Evolutionary conservation across 2,888 invertebrate genomes (phyloP).

Genomic region (Metacarcinus magister): DNA sequence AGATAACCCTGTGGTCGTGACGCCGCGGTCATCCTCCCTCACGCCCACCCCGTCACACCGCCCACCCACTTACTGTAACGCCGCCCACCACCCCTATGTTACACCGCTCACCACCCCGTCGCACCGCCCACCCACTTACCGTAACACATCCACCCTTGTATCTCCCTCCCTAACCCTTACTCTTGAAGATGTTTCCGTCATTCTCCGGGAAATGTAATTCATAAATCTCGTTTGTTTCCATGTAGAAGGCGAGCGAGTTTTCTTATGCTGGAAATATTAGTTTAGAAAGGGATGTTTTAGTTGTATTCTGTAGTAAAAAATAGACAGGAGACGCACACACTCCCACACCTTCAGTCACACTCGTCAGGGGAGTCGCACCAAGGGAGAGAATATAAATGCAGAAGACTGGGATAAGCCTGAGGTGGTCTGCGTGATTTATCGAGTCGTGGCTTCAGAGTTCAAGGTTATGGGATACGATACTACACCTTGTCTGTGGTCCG

Average conservation of each 20-base stretch:
- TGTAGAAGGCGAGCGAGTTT: background rate
- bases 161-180: background rate
- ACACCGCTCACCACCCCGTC: conserved; percentile 35
- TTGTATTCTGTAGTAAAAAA: too few species aligned
- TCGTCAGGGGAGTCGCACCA: background rate
- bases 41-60: conserved; percentile 67
- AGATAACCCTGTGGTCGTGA: conserved; percentile 68
- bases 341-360: background rate
- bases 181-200: background rate
- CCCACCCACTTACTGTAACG: conserved; percentile 45
- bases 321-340: background rate
- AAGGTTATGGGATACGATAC: background rate
- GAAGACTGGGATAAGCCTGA: background rate
- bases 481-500: conserved; percentile 34
- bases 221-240: background rate
- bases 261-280: background rate
- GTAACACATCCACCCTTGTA: conserved; percentile 15
- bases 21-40: conserved; percentile 58
- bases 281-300: background rate
- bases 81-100: background rate
- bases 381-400: background rate
- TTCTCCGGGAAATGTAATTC: background rate
- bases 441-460: conserved; percentile 1
- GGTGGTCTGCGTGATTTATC: background rate
- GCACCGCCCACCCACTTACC: conserved; percentile 19